These are phyloP conservation scores for Octomys mimax DNA, from an alignment of 2,797 vertebrate species.

Conservation along the genomic window DNA sequence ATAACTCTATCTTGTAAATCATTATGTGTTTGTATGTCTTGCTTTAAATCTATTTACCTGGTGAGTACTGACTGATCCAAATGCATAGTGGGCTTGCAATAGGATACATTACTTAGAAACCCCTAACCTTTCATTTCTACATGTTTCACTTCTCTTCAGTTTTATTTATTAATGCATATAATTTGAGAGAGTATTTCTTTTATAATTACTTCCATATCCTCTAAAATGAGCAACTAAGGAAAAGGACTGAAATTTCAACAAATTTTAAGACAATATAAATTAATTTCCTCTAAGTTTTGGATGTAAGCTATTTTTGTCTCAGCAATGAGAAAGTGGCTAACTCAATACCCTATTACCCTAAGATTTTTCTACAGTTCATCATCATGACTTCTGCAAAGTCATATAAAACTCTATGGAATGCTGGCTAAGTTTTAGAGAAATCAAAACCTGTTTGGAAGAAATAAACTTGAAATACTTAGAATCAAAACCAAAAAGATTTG, in stretches of 20 bases:
- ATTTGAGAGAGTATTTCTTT: neutral
- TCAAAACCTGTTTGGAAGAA: neutral
- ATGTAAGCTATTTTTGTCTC: neutral
- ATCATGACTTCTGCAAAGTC: conserved; percentile 22
- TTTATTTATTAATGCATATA: neutral
- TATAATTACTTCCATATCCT: neutral
- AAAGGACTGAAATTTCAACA: neutral
- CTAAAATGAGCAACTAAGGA: neutral
- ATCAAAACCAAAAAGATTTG: neutral
- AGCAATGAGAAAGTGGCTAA: neutral
- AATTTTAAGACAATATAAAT: neutral
- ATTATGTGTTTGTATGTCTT: neutral
- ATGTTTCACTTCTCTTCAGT: neutral
- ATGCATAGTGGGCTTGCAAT: neutral
- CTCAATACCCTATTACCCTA: neutral
- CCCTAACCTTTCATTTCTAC: neutral
- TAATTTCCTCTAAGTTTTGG: neutral
- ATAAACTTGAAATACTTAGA: conserved; percentile 35
- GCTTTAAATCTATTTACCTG: neutral
- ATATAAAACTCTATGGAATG: neutral
- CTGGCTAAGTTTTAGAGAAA: conserved; percentile 52
- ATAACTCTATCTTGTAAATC: too few relatives aligned
- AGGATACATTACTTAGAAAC: neutral
- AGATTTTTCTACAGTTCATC: conserved; percentile 10
- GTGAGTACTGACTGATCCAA: neutral